Conservation (phyloP, 2,113 vertebrate genomes). For the Sclerurus mexicanus region DNA sequence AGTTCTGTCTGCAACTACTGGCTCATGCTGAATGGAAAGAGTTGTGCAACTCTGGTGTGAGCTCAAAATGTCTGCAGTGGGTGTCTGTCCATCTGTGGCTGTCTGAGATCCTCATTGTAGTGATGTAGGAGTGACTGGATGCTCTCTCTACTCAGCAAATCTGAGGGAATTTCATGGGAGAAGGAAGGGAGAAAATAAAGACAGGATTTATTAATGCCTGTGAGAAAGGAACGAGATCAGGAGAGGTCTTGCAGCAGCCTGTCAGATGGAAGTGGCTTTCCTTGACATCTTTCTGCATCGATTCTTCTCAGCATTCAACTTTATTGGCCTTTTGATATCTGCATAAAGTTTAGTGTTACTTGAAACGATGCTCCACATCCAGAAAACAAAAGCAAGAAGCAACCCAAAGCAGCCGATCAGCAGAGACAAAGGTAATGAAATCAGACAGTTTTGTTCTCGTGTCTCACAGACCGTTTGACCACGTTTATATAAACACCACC, state of each 20-base stretch:
- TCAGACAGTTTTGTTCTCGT: background rate
- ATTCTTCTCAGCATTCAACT: background rate
- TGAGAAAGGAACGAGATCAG: background rate
- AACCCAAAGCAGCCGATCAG: background rate
- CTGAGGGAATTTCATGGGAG: background rate
- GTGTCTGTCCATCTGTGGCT: background rate
- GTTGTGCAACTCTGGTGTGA: rapidly evolving
- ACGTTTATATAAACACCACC: background rate
- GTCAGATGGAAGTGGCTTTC: background rate
- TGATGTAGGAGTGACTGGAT: background rate
- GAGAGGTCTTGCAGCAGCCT: background rate
- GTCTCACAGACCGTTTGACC: background rate
- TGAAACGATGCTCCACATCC: background rate
- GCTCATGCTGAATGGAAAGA: background rate
- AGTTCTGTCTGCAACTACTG: background rate
- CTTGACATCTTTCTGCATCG: background rate
- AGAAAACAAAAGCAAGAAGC: background rate
- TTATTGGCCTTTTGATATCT: background rate
- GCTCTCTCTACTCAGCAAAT: background rate
- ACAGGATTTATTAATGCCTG: background rate
- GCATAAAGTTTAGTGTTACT: background rate
- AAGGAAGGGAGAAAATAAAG: background rate
- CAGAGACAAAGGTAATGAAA: background rate
- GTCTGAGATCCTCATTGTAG: background rate
- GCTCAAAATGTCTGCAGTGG: background rate